Base-by-base conservation (phyloP, 92 coral and sea anemone species). In the Metridium senile region DNA sequence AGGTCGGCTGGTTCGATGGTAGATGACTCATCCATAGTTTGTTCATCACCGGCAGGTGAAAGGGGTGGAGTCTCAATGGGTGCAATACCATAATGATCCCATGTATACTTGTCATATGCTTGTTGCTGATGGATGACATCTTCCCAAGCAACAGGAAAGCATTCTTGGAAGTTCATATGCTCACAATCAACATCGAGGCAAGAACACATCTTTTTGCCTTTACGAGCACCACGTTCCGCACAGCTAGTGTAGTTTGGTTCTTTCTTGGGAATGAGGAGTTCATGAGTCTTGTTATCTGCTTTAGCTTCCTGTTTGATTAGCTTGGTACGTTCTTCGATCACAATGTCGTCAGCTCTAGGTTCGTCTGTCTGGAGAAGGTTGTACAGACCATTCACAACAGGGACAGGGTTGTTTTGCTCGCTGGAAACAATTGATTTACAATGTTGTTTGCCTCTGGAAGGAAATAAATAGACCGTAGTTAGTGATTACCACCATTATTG, bases 61-160 rank as follows among this genome's bases (percentile, higher is more conserved):
- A 69, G 46, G 35, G 85, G 66, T n/a, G 90, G 82, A 9, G 84
- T 77, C 26, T 76, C 78, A 0, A 74, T 82, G 46, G 74, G 75
- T 1, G 85, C 39, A 30, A 78, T 53, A 45, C 86, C 81, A 22
- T 91, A 91, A 47, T 91, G 97, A 34, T 76, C 82, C 54, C 85
- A 74, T 2, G 89, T 67, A 20, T 73, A 70, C 28, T 78, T 82
- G 19, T 91, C 86, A 21, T 91, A 91, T 53, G 75, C 81, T 33
- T 91, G 79, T 62, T 91, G 86, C 49, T 88, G 97, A 26, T 82
- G 88, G 23, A 88, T 56, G 18, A 88, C 77, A 19, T 91, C 97
- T 26, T 88, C 97, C 97, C 91, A 91, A 7, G 87, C 77, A 28
- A 91, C 88, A 0, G 97, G 97, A 29, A 81, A 72, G 62, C 86